Percentiles rank a stretch among this genome's conserved stretches.
phyloP scores from a whole-genome alignment of 2,113 vertebrate genomes.

The Hippocampus barbouri region DNA sequence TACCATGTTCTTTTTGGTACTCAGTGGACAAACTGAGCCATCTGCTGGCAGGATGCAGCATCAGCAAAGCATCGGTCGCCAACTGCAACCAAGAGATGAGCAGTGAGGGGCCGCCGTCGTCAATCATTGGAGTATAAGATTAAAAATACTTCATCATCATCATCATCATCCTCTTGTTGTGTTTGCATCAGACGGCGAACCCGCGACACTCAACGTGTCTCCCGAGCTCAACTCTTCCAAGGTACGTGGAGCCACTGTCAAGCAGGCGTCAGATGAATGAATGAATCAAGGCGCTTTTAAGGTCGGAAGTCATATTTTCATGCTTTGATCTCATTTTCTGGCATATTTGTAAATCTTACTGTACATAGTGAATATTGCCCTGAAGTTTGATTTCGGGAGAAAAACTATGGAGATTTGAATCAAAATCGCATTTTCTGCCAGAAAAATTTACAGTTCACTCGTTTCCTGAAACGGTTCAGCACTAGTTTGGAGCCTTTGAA shows the following conservation, averaged over 20 bases:
- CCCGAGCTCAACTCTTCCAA: constrained; percentile 65
- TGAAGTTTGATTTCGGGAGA: too few relatives aligned
- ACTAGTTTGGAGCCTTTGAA: too few relatives aligned
- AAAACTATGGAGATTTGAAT: too few relatives aligned
- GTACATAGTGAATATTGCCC: too few relatives aligned
- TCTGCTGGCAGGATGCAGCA: constrained; percentile 69
- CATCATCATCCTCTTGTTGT: neutral
- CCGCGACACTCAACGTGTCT: constrained; percentile 74
- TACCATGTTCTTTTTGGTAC: neutral
- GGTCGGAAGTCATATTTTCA: too few relatives aligned
- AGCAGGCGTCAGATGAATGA: neutral
- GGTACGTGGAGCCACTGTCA: constrained; percentile 9
- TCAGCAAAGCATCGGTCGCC: constrained; percentile 56
- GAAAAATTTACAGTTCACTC: too few relatives aligned
- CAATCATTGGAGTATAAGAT: neutral
- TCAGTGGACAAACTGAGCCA: constrained; percentile 83
- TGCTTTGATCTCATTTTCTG: too few relatives aligned
- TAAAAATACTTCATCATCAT: neutral
- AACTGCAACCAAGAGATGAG: constrained; percentile 69
- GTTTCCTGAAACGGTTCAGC: too few relatives aligned
- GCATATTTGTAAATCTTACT: too few relatives aligned
- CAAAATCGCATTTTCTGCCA: too few relatives aligned
- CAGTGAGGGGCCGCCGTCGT: constrained; percentile 56
- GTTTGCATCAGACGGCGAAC: constrained; percentile 73
- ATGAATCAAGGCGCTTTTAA: too few relatives aligned